A percentile compares a stretch with the other conserved stretches of the same genome.
These are phyloP conservation scores for Hirtodrosophila confusa DNA, from an alignment of 2,888 invertebrate species.

Conservation along the genomic window DNA sequence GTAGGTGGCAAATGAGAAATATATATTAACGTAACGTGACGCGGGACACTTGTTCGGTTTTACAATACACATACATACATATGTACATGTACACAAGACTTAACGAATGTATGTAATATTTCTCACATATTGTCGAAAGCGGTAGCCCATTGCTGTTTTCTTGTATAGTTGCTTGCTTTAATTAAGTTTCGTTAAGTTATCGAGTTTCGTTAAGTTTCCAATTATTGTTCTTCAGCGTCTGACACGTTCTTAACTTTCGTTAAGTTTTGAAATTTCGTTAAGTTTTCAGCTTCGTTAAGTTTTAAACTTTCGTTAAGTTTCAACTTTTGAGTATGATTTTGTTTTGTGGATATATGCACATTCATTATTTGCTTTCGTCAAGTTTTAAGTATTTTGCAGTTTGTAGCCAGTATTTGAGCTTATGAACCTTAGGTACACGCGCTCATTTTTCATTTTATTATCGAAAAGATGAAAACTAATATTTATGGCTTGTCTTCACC, in stretches of 20 bases:
- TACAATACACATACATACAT: slow-evolving; percentile 7
- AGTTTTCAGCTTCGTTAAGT: slow-evolving; percentile 17
- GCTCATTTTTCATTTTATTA: slow-evolving; percentile 9
- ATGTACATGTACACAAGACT: slow-evolving; percentile 18
- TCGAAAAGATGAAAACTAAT: neutral
- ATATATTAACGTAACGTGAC: neutral
- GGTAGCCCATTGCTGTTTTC: slow-evolving; percentile 53
- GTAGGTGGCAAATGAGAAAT: slow-evolving; percentile 12
- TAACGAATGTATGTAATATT: slow-evolving; percentile 44
- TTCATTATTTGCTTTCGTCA: slow-evolving; percentile 12
- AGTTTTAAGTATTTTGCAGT: neutral
- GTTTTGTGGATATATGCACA: neutral
- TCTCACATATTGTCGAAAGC: slow-evolving; percentile 70
- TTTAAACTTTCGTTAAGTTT: slow-evolving; percentile 9
- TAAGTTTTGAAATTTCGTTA: slow-evolving; percentile 13
- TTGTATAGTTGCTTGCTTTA: neutral
- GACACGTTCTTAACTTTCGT: slow-evolving; percentile 17
- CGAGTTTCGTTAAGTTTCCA: slow-evolving; percentile 14
- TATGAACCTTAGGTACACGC: neutral
- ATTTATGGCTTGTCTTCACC: slow-evolving; percentile 8
- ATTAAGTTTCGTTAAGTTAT: slow-evolving; percentile 8
- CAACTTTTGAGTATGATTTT: neutral
- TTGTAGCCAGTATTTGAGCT: no score
- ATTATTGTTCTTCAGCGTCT: neutral
- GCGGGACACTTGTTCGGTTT: slow-evolving; percentile 43